These are phyloP conservation scores for Panopea generosa DNA, from an alignment of 2,888 invertebrate species.

Conservation along the genomic window DNA sequence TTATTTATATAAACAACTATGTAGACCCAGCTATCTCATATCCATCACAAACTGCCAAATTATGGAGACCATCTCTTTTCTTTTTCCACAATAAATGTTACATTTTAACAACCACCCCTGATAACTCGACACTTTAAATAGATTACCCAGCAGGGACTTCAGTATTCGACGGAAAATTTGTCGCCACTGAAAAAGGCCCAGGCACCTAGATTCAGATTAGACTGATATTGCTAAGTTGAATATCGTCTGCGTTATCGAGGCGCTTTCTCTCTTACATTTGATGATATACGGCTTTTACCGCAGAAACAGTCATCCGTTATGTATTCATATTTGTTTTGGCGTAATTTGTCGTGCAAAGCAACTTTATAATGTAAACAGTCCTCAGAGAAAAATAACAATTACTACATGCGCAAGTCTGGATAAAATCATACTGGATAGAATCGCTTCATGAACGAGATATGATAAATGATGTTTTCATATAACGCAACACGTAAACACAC, in stretches of 20 bases:
- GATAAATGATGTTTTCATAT: slow-evolving; percentile 37
- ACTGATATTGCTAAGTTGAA: too few species aligned
- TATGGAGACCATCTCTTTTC: not conserved
- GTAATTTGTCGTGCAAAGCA: slow-evolving; percentile 28
- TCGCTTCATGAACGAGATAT: too few species aligned
- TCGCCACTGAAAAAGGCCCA: slow-evolving; percentile 7
- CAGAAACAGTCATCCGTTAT: slow-evolving; percentile 22
- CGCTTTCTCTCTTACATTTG: too few species aligned
- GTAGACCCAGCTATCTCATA: too few species aligned
- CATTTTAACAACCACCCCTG: not conserved
- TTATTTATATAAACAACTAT: too few species aligned
- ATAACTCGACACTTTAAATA: not conserved
- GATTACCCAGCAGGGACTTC: slow-evolving; percentile 1
- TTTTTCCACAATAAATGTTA: not conserved
- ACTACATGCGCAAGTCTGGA: slow-evolving; percentile 17
- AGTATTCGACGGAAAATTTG: slow-evolving; percentile 3
- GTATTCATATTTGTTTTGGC: slow-evolving; percentile 25
- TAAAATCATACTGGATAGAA: slow-evolving; percentile 19
- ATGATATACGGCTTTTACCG: not conserved
- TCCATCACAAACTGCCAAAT: too few species aligned
- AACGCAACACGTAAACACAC: slow-evolving; percentile 3
- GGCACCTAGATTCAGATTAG: too few species aligned
- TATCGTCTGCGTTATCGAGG: too few species aligned
- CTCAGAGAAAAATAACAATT: slow-evolving; percentile 43
- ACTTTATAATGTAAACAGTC: slow-evolving; percentile 46